Percentiles rank a stretch among this genome's conserved stretches.
Conservation (phyloP, 1,140 invertebrate genomes). For the Liolophura sinensis region DNA sequence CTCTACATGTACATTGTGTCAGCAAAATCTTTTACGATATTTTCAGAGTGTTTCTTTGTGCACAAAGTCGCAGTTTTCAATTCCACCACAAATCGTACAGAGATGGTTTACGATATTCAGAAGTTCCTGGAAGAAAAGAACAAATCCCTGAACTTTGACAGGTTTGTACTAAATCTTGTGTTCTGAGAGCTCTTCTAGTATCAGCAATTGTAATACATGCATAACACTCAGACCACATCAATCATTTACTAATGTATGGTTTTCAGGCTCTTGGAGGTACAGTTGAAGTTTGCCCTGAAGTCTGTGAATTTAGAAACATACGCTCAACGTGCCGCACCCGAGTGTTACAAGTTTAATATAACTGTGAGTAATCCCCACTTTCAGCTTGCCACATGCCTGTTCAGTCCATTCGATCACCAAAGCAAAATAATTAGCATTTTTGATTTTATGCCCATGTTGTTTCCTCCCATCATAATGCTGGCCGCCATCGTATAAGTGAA, state of each 20-base stretch:
- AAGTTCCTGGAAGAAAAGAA: slow-evolving; percentile 67
- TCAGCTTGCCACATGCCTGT: too few species aligned
- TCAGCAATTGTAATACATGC: slow-evolving; percentile 8
- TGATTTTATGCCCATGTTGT: too few species aligned
- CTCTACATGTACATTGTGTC: too few species aligned
- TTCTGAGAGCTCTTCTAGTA: not conserved
- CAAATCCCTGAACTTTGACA: slow-evolving; percentile 74
- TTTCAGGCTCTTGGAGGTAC: slow-evolving; percentile 38
- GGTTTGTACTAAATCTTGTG: slow-evolving; percentile 49
- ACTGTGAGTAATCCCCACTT: slow-evolving; percentile 48
- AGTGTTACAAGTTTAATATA: slow-evolving; percentile 86
- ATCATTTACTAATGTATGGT: not conserved
- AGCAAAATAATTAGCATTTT: too few species aligned
- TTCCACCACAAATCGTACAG: slow-evolving; percentile 16
- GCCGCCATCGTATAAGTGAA: too few species aligned
- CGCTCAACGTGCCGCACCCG: slow-evolving; percentile 79
- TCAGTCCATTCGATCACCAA: too few species aligned
- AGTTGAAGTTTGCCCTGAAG: slow-evolving; percentile 74
- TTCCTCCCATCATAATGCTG: too few species aligned
- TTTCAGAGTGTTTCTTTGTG: too few species aligned
- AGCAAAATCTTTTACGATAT: too few species aligned
- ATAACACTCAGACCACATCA: not conserved
- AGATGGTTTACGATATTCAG: slow-evolving; percentile 63
- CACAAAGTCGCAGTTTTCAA: too few species aligned
- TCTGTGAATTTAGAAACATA: slow-evolving; percentile 83